These are phyloP conservation scores for Euphonia xanthogaster DNA, from an alignment of 2,797 vertebrate species.

Conservation along the genomic window DNA sequence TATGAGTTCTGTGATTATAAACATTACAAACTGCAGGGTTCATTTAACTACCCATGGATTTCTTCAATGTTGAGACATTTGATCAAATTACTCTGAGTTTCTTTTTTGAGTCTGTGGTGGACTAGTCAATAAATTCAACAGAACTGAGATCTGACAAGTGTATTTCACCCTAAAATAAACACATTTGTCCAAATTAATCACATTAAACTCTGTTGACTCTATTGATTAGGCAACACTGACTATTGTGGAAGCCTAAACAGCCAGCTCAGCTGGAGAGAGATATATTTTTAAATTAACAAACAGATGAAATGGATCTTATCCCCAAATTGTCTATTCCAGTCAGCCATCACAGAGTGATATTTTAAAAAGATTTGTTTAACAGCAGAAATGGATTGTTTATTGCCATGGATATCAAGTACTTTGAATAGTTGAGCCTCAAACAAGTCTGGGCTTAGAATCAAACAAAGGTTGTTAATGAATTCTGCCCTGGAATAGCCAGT, in stretches of 20 bases:
- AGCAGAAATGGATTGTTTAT: neutral
- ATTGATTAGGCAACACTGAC: slow-evolving; percentile 14
- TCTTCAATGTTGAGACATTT: neutral
- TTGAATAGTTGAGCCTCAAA: neutral
- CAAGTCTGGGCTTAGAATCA: neutral
- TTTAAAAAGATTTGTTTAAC: neutral
- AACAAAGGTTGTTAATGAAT: neutral
- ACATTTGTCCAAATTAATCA: slow-evolving; percentile 46
- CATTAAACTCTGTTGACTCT: neutral
- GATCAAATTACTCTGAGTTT: slow-evolving; percentile 1
- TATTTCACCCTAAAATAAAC: slow-evolving; percentile 16
- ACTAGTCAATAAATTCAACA: slow-evolving; percentile 13
- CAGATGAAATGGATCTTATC: neutral
- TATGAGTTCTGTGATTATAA: neutral
- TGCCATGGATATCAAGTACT: neutral
- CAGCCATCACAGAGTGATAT: neutral
- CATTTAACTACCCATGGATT: slow-evolving; percentile 2
- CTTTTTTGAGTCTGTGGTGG: neutral
- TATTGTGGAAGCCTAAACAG: neutral
- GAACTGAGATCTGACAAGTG: neutral
- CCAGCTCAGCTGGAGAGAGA: neutral
- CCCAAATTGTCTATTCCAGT: neutral
- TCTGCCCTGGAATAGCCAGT: neutral
- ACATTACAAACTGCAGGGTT: neutral
- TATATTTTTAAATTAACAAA: neutral